A percentile compares a stretch with the other conserved stretches of the same genome.
phyloP scores from a whole-genome alignment of 2,888 invertebrate species.

The Lochmaea crataegi region DNA sequence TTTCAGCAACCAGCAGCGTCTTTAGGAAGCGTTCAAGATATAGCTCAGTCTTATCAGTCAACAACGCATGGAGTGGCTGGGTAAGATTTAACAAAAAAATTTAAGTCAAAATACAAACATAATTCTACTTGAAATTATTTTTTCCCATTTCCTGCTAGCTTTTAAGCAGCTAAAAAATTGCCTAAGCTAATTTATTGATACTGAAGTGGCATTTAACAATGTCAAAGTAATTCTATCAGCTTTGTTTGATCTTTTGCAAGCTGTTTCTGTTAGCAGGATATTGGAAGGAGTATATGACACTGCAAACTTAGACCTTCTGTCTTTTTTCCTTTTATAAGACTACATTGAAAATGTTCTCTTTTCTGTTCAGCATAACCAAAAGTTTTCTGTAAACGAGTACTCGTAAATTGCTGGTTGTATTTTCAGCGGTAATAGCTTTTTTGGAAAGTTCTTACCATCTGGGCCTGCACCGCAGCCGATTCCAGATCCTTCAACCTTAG shows the following conservation, averaged over 20 bases:
- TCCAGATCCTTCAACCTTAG: slow-evolving; percentile 41
- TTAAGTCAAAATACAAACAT: neutral
- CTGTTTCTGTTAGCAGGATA: no score
- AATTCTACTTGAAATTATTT: neutral
- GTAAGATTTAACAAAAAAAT: slow-evolving; percentile 1
- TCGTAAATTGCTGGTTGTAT: neutral
- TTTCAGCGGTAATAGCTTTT: slow-evolving; percentile 25
- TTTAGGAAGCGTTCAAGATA: slow-evolving; percentile 8
- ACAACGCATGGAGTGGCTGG: neutral
- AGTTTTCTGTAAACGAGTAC: neutral
- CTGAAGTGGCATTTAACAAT: no score
- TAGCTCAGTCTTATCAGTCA: slow-evolving; percentile 19
- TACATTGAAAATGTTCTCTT: no score
- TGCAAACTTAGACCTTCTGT: no score
- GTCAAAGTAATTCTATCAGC: no score
- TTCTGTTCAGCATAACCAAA: no score
- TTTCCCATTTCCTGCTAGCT: no score
- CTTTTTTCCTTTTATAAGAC: no score
- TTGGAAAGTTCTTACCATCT: slow-evolving; percentile 23
- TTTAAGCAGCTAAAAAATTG: no score
- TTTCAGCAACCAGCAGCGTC: slow-evolving; percentile 18
- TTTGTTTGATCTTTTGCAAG: no score
- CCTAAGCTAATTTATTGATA: no score
- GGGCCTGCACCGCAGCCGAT: slow-evolving; percentile 12
- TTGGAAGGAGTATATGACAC: no score